Evolutionary conservation across 1,140 invertebrate species (phyloP).

Genomic region (Dreissena rostriformis): DNA sequence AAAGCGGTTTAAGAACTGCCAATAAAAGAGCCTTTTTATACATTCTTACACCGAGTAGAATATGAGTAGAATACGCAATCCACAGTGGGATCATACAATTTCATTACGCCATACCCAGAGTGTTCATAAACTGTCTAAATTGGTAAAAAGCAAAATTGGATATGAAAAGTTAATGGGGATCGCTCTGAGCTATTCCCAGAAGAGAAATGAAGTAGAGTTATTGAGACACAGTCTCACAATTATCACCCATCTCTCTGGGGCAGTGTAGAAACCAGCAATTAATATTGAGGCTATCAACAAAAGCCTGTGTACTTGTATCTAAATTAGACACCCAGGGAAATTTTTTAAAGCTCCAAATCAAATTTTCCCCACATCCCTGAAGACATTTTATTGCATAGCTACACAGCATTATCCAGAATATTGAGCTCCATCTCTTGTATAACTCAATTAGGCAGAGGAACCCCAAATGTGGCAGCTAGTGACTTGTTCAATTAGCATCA

Average conservation of each 20-base stretch:
- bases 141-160: conserved; percentile 58
- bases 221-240: conserved; percentile 32
- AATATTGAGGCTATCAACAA: conserved; percentile 47
- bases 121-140: conserved; percentile 55
- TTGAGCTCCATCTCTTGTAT: background rate
- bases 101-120: conserved; percentile 36
- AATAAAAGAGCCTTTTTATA: background rate
- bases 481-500: conserved; percentile 42
- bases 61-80: background rate
- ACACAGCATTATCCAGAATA: background rate
- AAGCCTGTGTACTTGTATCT: conserved; percentile 28
- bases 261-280: conserved; percentile 53
- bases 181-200: conserved; percentile 24
- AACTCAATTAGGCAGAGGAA: conserved; percentile 42
- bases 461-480: conserved; percentile 13
- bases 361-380: conserved; percentile 40
- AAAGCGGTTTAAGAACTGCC: background rate
- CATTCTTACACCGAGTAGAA: background rate
- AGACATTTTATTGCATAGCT: background rate
- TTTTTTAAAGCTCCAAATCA: conserved; percentile 52
- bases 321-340: conserved; percentile 56
- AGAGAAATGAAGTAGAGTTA: conserved; percentile 44
- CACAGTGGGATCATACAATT: conserved; percentile 48
- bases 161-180: conserved; percentile 54
- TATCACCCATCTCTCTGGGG: conserved; percentile 27